A percentile compares a stretch with the other conserved stretches of the same genome.
These are phyloP conservation scores for Siderastrea radians DNA, from an alignment of 92 coral and sea anemone genomes.

Conservation along the genomic window DNA sequence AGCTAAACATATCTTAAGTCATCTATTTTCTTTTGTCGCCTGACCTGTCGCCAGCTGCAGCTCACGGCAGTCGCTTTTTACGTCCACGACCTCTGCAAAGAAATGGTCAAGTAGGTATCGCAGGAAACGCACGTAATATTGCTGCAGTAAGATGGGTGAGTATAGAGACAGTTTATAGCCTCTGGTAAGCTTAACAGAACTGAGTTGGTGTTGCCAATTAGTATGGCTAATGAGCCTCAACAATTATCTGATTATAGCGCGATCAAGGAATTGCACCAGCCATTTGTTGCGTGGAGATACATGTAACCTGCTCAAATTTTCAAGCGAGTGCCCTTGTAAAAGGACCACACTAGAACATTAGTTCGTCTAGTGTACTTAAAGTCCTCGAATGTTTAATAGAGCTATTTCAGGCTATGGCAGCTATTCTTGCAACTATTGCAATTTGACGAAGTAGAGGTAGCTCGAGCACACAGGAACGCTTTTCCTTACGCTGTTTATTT, in stretches of 20 bases:
- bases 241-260: constrained; percentile 8
- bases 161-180: neutral
- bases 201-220: neutral
- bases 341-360: too few species aligned
- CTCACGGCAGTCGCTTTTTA: neutral
- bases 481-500: too few species aligned
- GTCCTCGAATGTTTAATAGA: neutral
- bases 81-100: constrained; percentile 10
- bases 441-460: too few species aligned
- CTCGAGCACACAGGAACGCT: too few species aligned
- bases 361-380: neutral
- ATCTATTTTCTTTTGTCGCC: constrained; percentile 8
- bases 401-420: neutral
- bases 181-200: neutral
- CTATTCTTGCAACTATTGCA: neutral
- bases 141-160: constrained; percentile 25
- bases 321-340: neutral
- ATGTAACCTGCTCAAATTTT: neutral
- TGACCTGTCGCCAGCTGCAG: constrained; percentile 23
- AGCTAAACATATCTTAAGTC: neutral
- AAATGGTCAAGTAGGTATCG: neutral
- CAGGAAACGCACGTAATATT: constrained; percentile 2
- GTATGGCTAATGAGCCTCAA: neutral
- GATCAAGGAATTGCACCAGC: neutral
- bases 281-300: neutral